Evolutionary conservation across 2,113 vertebrate species (phyloP).

Genomic region (Cyrtonyx montezumae): DNA sequence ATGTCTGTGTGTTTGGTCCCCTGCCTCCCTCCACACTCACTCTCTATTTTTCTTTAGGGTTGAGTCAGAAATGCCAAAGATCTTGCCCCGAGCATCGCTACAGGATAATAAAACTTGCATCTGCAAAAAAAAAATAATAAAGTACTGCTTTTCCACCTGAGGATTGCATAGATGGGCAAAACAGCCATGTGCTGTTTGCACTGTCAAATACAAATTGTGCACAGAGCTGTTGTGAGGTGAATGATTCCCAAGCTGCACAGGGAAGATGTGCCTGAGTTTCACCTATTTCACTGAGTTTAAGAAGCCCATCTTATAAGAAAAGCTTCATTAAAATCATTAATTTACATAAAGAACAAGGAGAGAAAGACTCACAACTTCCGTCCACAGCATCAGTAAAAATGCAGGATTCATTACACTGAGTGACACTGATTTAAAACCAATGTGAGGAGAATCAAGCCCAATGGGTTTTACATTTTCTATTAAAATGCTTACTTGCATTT

Average conservation of each 20-base stretch:
- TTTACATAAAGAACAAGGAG: neutral
- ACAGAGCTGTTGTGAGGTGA: rapidly evolving
- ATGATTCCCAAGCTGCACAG: neutral
- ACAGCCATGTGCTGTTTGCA: neutral
- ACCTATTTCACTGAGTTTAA: neutral
- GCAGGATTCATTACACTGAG: neutral
- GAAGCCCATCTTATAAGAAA: neutral
- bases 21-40: neutral
- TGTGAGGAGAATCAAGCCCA: slow-evolving; percentile 11
- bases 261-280: neutral
- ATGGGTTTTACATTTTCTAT: slow-evolving; percentile 54
- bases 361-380: neutral
- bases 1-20: neutral
- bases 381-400: neutral
- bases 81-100: slow-evolving; percentile 25
- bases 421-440: slow-evolving; percentile 1
- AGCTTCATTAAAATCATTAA: neutral
- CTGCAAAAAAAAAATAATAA: slow-evolving; percentile 21
- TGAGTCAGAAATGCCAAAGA: slow-evolving; percentile 51
- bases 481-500: slow-evolving; percentile 63
- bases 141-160: slow-evolving; percentile 24
- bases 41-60: slow-evolving; percentile 1
- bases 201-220: neutral
- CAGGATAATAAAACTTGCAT: slow-evolving; percentile 35
- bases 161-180: neutral